A percentile compares a stretch with the other conserved stretches of the same genome.
phyloP scores from a whole-genome alignment of 2,113 vertebrate species.

The Abramis brama region DNA sequence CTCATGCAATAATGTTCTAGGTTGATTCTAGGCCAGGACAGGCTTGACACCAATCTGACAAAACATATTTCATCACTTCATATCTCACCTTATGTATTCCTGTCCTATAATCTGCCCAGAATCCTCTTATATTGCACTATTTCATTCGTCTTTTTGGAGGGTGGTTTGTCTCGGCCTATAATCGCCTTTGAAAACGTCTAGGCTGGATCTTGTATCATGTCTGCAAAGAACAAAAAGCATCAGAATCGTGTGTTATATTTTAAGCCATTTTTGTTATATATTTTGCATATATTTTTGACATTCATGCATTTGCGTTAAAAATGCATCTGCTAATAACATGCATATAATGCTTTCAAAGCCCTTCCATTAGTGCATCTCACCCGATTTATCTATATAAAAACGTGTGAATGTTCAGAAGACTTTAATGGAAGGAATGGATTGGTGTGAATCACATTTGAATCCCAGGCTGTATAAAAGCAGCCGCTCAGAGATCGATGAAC shows the following conservation, averaged over 20 bases:
- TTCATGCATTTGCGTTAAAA: no score
- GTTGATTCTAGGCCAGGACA: constrained; percentile 22
- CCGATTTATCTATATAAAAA: no score
- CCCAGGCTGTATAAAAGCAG: not conserved
- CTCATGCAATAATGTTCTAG: not conserved
- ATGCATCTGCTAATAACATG: not conserved
- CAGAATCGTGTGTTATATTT: not conserved
- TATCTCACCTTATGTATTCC: constrained; percentile 24
- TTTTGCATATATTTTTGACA: no score
- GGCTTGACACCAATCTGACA: constrained; percentile 17
- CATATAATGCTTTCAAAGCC: not conserved
- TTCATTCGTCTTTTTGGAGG: constrained; percentile 7
- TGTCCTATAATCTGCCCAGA: constrained; percentile 37
- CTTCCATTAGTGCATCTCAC: no score
- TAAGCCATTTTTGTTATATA: no score
- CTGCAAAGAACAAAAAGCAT: not conserved
- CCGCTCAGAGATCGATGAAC: not conserved
- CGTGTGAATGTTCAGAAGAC: not conserved
- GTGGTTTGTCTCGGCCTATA: not conserved
- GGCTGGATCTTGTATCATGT: not conserved
- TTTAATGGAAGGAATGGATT: not conserved
- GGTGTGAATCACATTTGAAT: not conserved
- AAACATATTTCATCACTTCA: constrained; percentile 16
- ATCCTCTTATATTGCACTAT: not conserved
- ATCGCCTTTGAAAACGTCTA: not conserved